These are phyloP conservation scores for Hyla sarda DNA, from an alignment of 2,113 vertebrate genomes.

Conservation along the genomic window DNA sequence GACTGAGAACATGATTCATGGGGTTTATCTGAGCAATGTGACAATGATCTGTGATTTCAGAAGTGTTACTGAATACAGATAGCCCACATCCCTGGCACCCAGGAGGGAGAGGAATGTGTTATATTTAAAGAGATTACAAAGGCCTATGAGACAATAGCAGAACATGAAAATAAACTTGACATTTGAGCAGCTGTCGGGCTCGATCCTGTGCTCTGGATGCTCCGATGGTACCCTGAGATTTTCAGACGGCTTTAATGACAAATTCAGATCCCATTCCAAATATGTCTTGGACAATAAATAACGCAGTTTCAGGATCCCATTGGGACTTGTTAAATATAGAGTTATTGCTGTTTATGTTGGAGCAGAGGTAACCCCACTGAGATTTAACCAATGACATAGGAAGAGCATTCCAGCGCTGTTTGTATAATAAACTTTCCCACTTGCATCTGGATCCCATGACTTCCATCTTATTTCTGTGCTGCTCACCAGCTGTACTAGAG, in stretches of 20 bases:
- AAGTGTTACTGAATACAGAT: background rate
- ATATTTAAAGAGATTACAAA: constrained; percentile 48
- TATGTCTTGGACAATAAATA: constrained; percentile 37
- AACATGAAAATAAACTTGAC: constrained; percentile 37
- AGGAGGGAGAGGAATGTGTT: constrained; percentile 3
- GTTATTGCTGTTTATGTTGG: constrained; percentile 46
- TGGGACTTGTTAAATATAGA: constrained; percentile 49
- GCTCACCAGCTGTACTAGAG: background rate
- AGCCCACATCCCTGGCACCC: background rate
- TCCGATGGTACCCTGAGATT: constrained; percentile 28
- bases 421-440: constrained; percentile 52
- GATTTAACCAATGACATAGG: constrained; percentile 46
- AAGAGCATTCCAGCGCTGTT: constrained; percentile 43
- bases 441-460: constrained; percentile 40
- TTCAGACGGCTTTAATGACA: constrained; percentile 34
- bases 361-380: constrained; percentile 47
- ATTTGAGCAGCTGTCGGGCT: constrained; percentile 47
- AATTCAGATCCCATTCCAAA: constrained; percentile 27
- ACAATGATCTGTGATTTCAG: constrained; percentile 13
- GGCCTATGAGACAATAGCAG: background rate
- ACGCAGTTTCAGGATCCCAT: background rate
- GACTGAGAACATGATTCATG: background rate
- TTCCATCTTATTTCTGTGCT: background rate
- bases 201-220: background rate
- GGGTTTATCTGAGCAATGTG: background rate